Conservation (phyloP, 2,113 vertebrate genomes). For the Catharus minimus region DNA sequence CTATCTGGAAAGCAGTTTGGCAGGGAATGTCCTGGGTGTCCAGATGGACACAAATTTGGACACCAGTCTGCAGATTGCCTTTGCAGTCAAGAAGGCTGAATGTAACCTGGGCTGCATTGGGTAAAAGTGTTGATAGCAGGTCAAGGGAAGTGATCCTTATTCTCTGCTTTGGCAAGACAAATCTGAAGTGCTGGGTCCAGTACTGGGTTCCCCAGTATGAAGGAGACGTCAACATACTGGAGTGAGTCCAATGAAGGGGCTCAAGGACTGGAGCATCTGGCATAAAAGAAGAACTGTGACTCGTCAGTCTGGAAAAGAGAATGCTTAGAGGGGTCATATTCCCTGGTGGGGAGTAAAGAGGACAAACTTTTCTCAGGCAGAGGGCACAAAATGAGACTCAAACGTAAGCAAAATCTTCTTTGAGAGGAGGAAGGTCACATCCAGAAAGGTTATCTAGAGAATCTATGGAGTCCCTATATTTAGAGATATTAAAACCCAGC, state of each 20-base stretch:
- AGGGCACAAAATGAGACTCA: background rate
- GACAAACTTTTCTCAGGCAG: background rate
- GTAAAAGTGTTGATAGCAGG: rapidly evolving
- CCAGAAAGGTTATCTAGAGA: background rate
- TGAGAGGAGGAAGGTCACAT: background rate
- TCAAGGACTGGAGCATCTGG: background rate
- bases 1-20: background rate
- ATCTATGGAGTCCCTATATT: background rate
- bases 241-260: background rate
- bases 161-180: background rate
- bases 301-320: background rate
- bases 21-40: background rate
- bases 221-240: background rate
- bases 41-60: background rate
- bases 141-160: background rate
- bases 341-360: background rate
- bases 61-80: rapidly evolving
- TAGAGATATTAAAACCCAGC: background rate
- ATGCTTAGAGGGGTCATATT: background rate
- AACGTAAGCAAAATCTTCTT: background rate
- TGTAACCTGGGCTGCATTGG: background rate
- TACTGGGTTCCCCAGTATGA: background rate
- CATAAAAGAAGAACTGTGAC: background rate
- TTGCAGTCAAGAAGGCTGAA: background rate
- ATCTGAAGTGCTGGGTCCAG: background rate